These are phyloP conservation scores for Sterrhoptilus dennistouni DNA, from an alignment of 2,113 vertebrate species.

Conservation along the genomic window DNA sequence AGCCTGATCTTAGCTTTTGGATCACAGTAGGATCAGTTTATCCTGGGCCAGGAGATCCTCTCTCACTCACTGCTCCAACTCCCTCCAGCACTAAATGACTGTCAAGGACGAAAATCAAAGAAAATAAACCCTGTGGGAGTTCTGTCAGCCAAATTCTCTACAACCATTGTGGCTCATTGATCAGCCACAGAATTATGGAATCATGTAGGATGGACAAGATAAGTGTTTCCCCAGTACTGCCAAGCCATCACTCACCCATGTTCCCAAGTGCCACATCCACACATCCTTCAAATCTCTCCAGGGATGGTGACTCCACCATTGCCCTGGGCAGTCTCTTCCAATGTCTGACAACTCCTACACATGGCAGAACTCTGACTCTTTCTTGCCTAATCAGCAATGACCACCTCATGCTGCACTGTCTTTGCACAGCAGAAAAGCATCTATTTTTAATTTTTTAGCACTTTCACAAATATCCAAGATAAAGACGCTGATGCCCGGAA, in stretches of 20 bases:
- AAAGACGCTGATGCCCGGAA: not conserved
- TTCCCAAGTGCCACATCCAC: not conserved
- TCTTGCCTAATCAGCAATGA: not conserved
- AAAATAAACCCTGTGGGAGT: accelerated
- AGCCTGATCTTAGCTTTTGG: not conserved
- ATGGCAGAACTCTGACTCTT: not conserved
- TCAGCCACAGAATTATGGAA: not conserved
- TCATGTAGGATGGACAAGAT: not conserved
- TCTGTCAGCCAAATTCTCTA: not conserved
- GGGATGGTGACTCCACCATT: not conserved
- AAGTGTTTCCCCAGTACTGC: not conserved
- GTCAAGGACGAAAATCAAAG: not conserved
- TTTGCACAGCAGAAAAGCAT: not conserved
- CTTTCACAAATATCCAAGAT: not conserved
- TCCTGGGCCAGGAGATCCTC: not conserved
- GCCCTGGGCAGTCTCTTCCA: not conserved
- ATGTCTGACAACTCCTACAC: not conserved
- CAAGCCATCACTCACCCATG: not conserved
- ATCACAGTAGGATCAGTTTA: not conserved
- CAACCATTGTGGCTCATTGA: not conserved
- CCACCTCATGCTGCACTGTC: not conserved
- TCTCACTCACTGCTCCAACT: not conserved
- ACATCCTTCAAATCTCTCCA: not conserved
- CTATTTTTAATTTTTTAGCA: not conserved
- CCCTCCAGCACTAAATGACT: not conserved